Evolutionary conservation across 2,797 vertebrate species (phyloP).

Genomic region (Dendrocincla tyrannina): DNA sequence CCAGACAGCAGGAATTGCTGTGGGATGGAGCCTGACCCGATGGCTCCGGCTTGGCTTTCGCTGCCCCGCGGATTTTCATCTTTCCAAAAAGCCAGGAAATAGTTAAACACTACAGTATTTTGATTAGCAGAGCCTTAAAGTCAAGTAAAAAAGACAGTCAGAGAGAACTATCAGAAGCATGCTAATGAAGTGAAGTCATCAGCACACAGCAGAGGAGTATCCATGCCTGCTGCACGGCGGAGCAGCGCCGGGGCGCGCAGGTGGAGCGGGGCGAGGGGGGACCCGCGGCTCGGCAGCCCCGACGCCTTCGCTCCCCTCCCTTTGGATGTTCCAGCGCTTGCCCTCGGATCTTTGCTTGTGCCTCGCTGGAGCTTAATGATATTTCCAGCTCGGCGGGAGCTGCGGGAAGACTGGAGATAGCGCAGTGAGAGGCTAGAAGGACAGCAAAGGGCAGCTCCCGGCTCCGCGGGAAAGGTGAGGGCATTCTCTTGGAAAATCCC

Average conservation of each 20-base stretch:
- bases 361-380: slow-evolving; percentile 37
- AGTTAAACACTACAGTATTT: slow-evolving; percentile 66
- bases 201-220: slow-evolving; percentile 33
- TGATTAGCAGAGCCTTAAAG: slow-evolving; percentile 74
- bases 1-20: not conserved
- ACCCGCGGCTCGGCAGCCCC: not conserved
- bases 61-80: not conserved
- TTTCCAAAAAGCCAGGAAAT: slow-evolving; percentile 50
- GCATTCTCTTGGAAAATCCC: slow-evolving; percentile 29
- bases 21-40: not conserved
- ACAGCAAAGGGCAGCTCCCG: slow-evolving; percentile 11
- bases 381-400: slow-evolving; percentile 43
- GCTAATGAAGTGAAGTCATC: slow-evolving; percentile 79
- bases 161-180: slow-evolving; percentile 70
- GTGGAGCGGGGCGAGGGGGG: slow-evolving; percentile 28
- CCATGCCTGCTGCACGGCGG: slow-evolving; percentile 57
- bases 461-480: slow-evolving; percentile 51
- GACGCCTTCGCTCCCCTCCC: not conserved
- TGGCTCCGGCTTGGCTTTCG: not conserved
- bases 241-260: slow-evolving; percentile 49
- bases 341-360: not conserved
- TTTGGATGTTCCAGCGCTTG: slow-evolving; percentile 37
- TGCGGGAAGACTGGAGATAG: slow-evolving; percentile 44
- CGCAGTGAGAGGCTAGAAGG: not conserved
- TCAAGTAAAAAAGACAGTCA: slow-evolving; percentile 61